phyloP scores from a whole-genome alignment of 2,113 vertebrate species.

The Oxygymnocypris stewartii region DNA sequence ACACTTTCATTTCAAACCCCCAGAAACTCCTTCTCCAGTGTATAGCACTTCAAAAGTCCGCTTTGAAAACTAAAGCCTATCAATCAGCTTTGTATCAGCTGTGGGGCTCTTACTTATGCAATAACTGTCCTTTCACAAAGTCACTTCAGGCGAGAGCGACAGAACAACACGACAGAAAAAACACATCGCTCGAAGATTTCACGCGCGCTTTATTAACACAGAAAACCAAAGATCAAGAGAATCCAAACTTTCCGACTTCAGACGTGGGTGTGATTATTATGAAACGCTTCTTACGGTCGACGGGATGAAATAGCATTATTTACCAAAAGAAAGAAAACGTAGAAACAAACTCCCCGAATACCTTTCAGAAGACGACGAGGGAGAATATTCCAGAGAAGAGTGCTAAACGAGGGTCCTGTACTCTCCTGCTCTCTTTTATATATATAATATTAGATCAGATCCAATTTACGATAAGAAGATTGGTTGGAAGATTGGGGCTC shows the following conservation, averaged over 20 bases:
- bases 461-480: slow-evolving; percentile 52
- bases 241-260: slow-evolving; percentile 64
- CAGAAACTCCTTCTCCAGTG: slow-evolving; percentile 43
- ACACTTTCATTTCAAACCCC: slow-evolving; percentile 20
- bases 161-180: background rate
- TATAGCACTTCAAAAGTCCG: slow-evolving; percentile 59
- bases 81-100: slow-evolving; percentile 58
- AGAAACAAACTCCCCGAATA: slow-evolving; percentile 44
- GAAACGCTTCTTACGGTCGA: slow-evolving; percentile 61
- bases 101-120: slow-evolving; percentile 45
- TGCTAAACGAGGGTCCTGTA: slow-evolving; percentile 52
- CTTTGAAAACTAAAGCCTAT: slow-evolving; percentile 62
- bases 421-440: slow-evolving; percentile 51
- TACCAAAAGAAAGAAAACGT: slow-evolving; percentile 61
- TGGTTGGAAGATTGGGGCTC: slow-evolving; percentile 34
- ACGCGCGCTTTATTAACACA: background rate
- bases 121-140: slow-evolving; percentile 38
- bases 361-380: slow-evolving; percentile 52
- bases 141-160: slow-evolving; percentile 41
- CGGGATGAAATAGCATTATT: slow-evolving; percentile 74
- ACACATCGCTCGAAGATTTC: background rate
- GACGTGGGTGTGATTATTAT: slow-evolving; percentile 63
- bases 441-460: slow-evolving; percentile 53
- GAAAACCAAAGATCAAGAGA: slow-evolving; percentile 51
- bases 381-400: slow-evolving; percentile 61